These are phyloP conservation scores for Drosophila fuyamai DNA, from an alignment of 1,140 invertebrate genomes.

Conservation along the genomic window DNA sequence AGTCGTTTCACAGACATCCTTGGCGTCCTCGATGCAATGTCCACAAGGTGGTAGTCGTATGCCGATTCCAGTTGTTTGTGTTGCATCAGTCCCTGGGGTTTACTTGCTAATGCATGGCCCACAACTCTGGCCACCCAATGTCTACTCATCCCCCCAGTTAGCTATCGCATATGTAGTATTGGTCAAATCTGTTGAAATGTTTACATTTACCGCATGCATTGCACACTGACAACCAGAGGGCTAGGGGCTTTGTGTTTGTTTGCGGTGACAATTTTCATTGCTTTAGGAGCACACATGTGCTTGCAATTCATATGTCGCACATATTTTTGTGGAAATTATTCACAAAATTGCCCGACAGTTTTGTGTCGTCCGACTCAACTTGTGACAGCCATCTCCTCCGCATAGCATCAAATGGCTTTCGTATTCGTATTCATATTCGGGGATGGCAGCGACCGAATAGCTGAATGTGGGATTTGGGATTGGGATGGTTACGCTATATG, in stretches of 20 bases:
- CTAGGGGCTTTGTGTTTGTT: conserved; percentile 8
- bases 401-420: conserved; percentile 20
- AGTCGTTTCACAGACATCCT: not conserved
- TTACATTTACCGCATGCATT: conserved; percentile 45
- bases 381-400: conserved; percentile 61
- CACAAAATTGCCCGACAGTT: conserved; percentile 62
- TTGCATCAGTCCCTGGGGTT: conserved; percentile 1
- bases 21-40: too few species aligned
- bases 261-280: conserved; percentile 48
- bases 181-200: conserved; percentile 55
- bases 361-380: conserved; percentile 53
- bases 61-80: not conserved
- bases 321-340: conserved; percentile 47
- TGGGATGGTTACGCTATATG: conserved; percentile 19
- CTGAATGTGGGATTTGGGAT: conserved; percentile 3
- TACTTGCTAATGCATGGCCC: conserved; percentile 37
- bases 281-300: conserved; percentile 29
- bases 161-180: conserved; percentile 9
- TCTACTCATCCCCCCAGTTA: conserved; percentile 1
- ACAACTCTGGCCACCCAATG: not conserved
- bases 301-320: conserved; percentile 14
- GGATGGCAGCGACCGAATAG: conserved; percentile 5
- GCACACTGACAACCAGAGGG: conserved; percentile 2
- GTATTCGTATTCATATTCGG: conserved; percentile 9
- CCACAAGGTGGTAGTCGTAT: not conserved